Base-by-base conservation (phyloP, 2,888 invertebrate species). In the Hymenopus coronatus region DNA sequence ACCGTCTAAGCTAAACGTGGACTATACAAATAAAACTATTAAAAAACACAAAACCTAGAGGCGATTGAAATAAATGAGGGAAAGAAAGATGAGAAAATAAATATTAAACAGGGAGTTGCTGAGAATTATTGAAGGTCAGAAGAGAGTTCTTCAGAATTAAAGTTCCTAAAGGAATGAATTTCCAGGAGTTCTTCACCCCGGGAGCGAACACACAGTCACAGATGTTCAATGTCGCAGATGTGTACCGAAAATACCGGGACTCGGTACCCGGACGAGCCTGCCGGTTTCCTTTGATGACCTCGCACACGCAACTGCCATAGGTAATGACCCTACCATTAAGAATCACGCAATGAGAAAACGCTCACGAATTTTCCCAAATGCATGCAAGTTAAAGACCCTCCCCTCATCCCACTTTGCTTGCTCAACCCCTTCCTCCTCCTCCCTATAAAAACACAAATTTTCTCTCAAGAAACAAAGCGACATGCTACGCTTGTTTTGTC, bases 241-340 rank as follows among this genome's bases (percentile, higher is more conserved):
- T 70, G 54, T 70, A 70, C 54, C 54, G 54, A 70, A 70, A 70
- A 70, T 70, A 0, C 54, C 54, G 54, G 54, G 54, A 70, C 54
- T 70, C 20, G 15, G 54, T 70, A 70, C 54, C 54, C 88, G 70
- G 83, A 83, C 46, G 33, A 28, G 84, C 83, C 27, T 28, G 85
- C 82, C 88, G 88, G 85, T 81, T 83, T 87, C 87, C 89, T 89
- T 88, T 88, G 88, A 88, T 81, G 85, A 83, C 82, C 82, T 85
- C 82, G 85, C 28, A 85, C 88, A 88, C 88, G 88, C 88, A 84
- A 88, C 82, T 84, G 54, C 54, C 54, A 70, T 70, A 70, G 33
- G 88, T 88, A 88, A 88, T 88, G 85, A 88, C 70, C 83, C 85
- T 12, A 28, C 88, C 84, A 84, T 85, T 85, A 88, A 85, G 83